Percentiles rank a stretch among this genome's conserved stretches.
phyloP scores from a whole-genome alignment of 2,888 invertebrate genomes.

The Ditylenchus weischeri region DNA sequence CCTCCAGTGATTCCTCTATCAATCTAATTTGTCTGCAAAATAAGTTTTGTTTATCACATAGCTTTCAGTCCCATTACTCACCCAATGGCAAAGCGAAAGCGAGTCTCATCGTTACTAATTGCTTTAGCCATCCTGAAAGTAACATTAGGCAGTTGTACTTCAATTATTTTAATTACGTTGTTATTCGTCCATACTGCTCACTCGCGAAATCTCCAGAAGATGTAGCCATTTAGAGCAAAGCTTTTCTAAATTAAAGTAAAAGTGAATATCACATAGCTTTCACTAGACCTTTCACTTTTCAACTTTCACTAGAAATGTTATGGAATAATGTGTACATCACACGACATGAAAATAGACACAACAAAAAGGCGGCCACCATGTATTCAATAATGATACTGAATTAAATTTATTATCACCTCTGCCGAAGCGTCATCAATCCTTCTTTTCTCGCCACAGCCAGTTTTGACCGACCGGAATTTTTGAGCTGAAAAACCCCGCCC shows the following conservation, averaged over 20 bases:
- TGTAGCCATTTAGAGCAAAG: not conserved
- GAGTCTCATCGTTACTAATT: constrained; percentile 13
- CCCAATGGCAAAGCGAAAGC: constrained; percentile 16
- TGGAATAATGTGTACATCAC: too few species aligned
- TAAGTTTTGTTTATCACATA: not conserved
- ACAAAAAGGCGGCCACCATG: too few species aligned
- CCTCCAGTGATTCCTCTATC: constrained; percentile 18
- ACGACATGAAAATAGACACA: too few species aligned
- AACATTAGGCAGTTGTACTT: not conserved
- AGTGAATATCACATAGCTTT: too few species aligned
- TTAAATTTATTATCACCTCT: too few species aligned
- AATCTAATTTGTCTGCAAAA: constrained; percentile 15
- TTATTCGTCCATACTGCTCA: constrained; percentile 9
- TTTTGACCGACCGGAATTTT: too few species aligned
- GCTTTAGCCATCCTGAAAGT: constrained; percentile 21
- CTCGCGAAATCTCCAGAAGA: not conserved
- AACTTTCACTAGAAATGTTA: too few species aligned
- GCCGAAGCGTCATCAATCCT: too few species aligned
- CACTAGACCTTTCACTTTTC: too few species aligned
- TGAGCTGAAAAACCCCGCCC: too few species aligned
- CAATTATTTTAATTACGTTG: not conserved
- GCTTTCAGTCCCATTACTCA: not conserved
- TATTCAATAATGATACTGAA: too few species aligned
- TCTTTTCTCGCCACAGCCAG: too few species aligned
- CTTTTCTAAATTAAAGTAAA: not conserved